Evolutionary conservation across 2,113 vertebrate genomes (phyloP).

Genomic region (Scomber scombrus): DNA sequence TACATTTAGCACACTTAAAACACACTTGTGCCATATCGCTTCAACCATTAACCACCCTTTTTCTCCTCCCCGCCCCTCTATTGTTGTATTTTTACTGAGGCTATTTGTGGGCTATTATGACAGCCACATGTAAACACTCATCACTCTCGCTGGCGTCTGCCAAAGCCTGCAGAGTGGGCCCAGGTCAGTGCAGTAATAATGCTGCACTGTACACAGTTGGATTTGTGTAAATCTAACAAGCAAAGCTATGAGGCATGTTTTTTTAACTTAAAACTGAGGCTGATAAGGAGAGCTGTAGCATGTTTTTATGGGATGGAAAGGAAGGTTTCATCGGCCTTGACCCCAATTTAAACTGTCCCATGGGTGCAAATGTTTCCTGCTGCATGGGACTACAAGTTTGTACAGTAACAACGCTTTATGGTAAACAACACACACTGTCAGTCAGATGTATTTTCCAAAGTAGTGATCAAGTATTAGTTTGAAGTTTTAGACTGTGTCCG

Average conservation of each 20-base stretch:
- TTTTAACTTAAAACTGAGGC: not conserved
- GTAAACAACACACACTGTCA: no score
- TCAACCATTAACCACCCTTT: constrained; percentile 47
- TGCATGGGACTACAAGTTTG: not conserved
- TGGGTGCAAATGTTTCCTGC: constrained; percentile 1
- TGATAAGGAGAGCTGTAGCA: not conserved
- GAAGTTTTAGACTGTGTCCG: no score
- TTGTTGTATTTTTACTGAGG: constrained; percentile 77
- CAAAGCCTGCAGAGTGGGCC: constrained; percentile 55
- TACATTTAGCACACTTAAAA: constrained; percentile 44
- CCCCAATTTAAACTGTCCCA: not conserved
- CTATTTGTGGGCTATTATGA: constrained; percentile 81
- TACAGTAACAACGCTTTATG: no score
- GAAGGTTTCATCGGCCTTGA: not conserved
- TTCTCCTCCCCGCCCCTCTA: constrained; percentile 55
- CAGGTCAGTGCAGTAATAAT: constrained; percentile 53
- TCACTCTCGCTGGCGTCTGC: constrained; percentile 64
- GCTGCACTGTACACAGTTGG: not conserved
- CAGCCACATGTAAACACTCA: constrained; percentile 80
- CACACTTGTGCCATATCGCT: constrained; percentile 43
- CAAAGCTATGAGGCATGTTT: not conserved
- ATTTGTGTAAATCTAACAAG: constrained; percentile 5
- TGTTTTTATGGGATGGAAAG: not conserved
- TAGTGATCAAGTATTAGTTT: no score
- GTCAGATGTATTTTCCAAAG: no score